Evolutionary conservation across 2,797 vertebrate genomes (phyloP), one percentile per base, ranked within the genome.

Genomic region (Meda fulgida): DNA sequence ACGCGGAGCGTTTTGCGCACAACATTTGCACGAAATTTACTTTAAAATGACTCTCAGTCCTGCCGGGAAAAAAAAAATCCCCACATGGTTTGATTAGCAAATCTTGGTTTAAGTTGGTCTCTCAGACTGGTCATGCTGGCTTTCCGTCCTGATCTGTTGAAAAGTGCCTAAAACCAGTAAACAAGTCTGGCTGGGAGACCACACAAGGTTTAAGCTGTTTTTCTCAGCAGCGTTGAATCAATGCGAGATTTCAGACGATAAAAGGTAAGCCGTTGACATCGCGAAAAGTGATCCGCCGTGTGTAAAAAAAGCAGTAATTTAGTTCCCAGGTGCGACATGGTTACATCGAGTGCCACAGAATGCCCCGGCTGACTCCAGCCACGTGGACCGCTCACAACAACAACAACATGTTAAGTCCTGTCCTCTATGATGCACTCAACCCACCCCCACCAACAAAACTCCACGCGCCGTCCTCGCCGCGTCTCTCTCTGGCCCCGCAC

Each of bases 361-460:
- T 58, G 66, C 71, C 63, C 76, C 55, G 70, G n/a, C 85, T 85
- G 83, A 85, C 79, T 76, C 76, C 85, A 77, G 71, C 88, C 88
- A 85, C 69, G 85, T 86, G 66, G 80, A 63, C 70, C 63, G 69
- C 81, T 58, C 72, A 81, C 70, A 79, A 81, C 76, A 79, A 73
- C 53, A 84, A 84, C 85, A 83, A 83, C 83, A 84, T 83, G 79
- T 83, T 87, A 86, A 78, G 83, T 84, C 81, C 81, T 80, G 77
- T 86, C 73, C 69, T 85, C 60, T 65, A 66, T 55, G 66, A 83
- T 83, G 53, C 53, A 70, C 65, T 51, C 86, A 55, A 65, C 81
- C 82, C 84, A 81, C 69, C 88, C 88, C 63, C 77, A 73, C 63
- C 73, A 80, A 63, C 75, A 86, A 78, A 78, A 78, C 66, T 60